These are phyloP conservation scores for Bembecia ichneumoniformis DNA, from an alignment of 2,888 invertebrate species.

Conservation along the genomic window DNA sequence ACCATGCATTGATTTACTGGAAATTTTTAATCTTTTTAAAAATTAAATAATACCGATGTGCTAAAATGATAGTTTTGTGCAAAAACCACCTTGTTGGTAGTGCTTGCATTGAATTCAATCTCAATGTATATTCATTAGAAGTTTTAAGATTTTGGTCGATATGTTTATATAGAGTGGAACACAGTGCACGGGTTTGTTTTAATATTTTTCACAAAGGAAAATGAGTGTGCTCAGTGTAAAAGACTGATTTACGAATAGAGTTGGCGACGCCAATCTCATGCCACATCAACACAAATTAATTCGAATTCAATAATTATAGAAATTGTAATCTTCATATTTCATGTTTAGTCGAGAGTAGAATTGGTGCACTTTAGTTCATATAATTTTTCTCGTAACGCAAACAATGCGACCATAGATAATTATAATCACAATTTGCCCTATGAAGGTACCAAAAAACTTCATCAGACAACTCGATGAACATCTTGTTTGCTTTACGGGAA, in stretches of 20 bases:
- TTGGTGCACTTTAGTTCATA: slow-evolving; percentile 30
- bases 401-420: not conserved
- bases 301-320: slow-evolving; percentile 15
- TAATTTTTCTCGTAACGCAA: slow-evolving; percentile 2
- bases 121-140: too few species aligned
- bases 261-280: slow-evolving; percentile 31
- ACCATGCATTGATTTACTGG: too few species aligned
- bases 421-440: too few species aligned
- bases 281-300: slow-evolving; percentile 14
- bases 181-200: slow-evolving; percentile 26
- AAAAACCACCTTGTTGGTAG: too few species aligned
- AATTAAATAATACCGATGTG: too few species aligned
- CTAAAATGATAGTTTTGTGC: too few species aligned
- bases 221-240: slow-evolving; percentile 53
- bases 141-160: slow-evolving; percentile 7
- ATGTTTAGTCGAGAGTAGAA: slow-evolving; percentile 25
- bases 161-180: slow-evolving; percentile 16
- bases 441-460: too few species aligned
- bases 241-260: slow-evolving; percentile 60
- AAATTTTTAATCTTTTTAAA: not conserved
- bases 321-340: slow-evolving; percentile 18
- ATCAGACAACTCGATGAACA: too few species aligned
- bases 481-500: not conserved
- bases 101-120: too few species aligned
- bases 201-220: not conserved